phyloP scores from a whole-genome alignment of 2,797 vertebrate genomes.

The Tenualosa thibaudeaui region DNA sequence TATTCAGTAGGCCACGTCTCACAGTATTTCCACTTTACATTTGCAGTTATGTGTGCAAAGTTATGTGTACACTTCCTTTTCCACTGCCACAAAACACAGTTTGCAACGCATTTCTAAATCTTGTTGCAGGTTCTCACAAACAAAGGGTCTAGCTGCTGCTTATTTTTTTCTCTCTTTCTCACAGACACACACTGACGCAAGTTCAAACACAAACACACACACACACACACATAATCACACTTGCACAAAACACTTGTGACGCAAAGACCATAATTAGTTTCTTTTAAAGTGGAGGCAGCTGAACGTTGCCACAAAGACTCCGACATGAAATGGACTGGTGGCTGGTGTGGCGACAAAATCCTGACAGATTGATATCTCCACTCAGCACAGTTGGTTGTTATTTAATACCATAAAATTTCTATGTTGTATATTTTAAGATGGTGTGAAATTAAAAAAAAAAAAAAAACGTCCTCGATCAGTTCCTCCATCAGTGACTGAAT shows the following conservation, averaged over 20 bases:
- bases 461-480: background rate
- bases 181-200: background rate
- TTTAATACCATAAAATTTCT: constrained; percentile 37
- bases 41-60: background rate
- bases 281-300: constrained; percentile 6
- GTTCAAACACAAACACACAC: background rate
- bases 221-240: constrained; percentile 10
- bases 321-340: background rate
- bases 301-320: background rate
- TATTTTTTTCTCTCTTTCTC: background rate
- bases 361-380: background rate
- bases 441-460: constrained; percentile 55
- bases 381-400: background rate
- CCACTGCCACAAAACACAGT: background rate
- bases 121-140: background rate
- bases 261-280: constrained; percentile 19
- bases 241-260: background rate
- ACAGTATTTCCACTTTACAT: background rate
- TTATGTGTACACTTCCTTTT: background rate
- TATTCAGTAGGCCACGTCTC: background rate
- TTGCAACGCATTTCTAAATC: background rate
- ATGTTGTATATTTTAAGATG: constrained; percentile 57
- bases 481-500: background rate
- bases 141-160: background rate
- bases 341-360: background rate